Evolutionary conservation across 2,888 invertebrate species (phyloP), one percentile per base, ranked within the genome.

Genomic region (Heliconius aoede): DNA sequence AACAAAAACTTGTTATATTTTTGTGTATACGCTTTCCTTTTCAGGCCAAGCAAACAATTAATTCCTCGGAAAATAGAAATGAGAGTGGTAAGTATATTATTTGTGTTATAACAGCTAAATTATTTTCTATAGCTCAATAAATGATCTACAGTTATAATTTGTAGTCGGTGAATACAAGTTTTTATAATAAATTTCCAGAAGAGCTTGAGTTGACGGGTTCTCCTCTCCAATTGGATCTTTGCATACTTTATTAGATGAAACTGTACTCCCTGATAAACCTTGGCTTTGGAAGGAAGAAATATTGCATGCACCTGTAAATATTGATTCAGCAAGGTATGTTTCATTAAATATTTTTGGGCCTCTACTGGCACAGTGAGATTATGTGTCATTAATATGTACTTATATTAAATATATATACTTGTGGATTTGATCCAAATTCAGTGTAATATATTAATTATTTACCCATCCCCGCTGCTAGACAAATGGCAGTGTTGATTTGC

Each of bases 181-280:
- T 64, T 64, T 7, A n/a, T n/a, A 21, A 36, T 11, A 36, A 65
- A 32, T 15, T 88, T 87, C 24, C 85, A 94, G 94, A 93, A 81
- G 93, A 93, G 74, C 81, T 95, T 4, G 95, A 95, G 15, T 82
- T 95, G 4, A 95, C 95, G 4, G 95, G 95, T 2, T 95, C 95
- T 18, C 95, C 95, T 0, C 84, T 95, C 1, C 95, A 95, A 82
- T 83, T 95, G 26, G 95, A 95, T 82, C 84, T 95, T 84, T 94
- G 36, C 94, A 95, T 79, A 88, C 91, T 2, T 85, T 91, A 61
- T 81, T 95, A 1, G 94, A 94, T 86, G 94, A 95, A 26, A 94
- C 94, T 0, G 82, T 94, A 67, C 84, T 92, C 18, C 85, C 90
- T 32, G 94, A 94, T 84, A 89, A 92, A 69, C 91, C 92, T 8